Evolutionary conservation across 2,797 vertebrate species (phyloP), one percentile per base, ranked within the genome.

Genomic region (Neosilurus hyrtlii): DNA sequence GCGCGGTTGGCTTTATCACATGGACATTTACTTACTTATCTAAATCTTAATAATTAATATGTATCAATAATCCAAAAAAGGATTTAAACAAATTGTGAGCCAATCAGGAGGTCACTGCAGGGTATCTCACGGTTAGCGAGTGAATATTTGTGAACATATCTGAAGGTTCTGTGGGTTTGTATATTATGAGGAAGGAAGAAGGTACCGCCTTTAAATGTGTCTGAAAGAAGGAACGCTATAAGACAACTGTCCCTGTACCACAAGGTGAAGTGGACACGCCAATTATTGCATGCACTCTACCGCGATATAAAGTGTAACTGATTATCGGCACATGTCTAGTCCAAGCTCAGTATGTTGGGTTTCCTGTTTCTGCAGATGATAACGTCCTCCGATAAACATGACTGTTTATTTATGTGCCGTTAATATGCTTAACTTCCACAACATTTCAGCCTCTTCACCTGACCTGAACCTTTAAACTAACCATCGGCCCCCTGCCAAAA

Each of bases 401-500:
- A 75, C 26, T 37, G 72, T 75, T 59, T 35, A 75, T 75, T 74
- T 56, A 54, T 75, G 72, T 75, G 26, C 16, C 54, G 18, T 75
- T 57, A 59, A 20, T 35, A 75, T 54, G n/a, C 54, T 75, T 35
- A 26, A 59, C 61, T 37, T 76, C 22, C 73, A 76, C 30, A 20
- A n/a, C 73, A 15, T 61, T 76, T 14, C 35, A 35, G 20, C 20
- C 30, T 76, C 73, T 76, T 61, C 30, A 43, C 16, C 72, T 35
- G 72, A 56, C 26, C 71, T 24, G 71, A 57, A 57, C 24, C 16
- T 35, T 57, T 57, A 30, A 54, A 56, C 18, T n/a, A 18, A 14
- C 20, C 11, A 11, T n/a, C 37, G 12, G 10, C 0, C 10, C 9
- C 1, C 67, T 12, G 37, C 20, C 68, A 7, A n/a, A n/a, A 2